These are phyloP conservation scores for Halyomorpha halys DNA, from an alignment of 1,140 invertebrate genomes.

Conservation along the genomic window DNA sequence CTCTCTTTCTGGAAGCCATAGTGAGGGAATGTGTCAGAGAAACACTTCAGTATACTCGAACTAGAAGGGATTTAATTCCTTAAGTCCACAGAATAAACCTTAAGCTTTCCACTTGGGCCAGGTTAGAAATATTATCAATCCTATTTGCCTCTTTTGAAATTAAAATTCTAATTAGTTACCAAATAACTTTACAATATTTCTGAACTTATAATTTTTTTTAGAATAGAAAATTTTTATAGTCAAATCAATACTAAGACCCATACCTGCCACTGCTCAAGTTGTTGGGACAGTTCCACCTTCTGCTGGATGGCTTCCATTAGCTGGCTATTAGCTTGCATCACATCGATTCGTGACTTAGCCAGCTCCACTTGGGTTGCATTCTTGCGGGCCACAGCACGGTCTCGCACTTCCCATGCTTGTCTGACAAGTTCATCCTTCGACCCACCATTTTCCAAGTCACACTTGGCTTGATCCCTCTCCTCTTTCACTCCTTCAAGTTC, in stretches of 20 bases:
- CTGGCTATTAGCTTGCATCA: slow-evolving; percentile 86
- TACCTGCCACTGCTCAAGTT: slow-evolving; percentile 92
- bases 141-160: too few species aligned
- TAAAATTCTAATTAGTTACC: too few species aligned
- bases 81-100: too few species aligned
- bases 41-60: too few species aligned
- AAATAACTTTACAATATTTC: too few species aligned
- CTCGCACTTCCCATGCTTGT: slow-evolving; percentile 46
- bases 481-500: slow-evolving; percentile 68
- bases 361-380: slow-evolving; percentile 79
- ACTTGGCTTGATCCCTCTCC: slow-evolving; percentile 65
- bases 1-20: too few species aligned
- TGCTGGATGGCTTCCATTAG: slow-evolving; percentile 89
- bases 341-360: slow-evolving; percentile 76
- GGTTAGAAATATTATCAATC: too few species aligned
- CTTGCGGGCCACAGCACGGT: slow-evolving; percentile 75
- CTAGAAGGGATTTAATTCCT: too few species aligned
- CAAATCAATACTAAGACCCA: neutral
- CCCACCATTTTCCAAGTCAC: slow-evolving; percentile 51
- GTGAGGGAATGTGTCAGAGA: too few species aligned
- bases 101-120: too few species aligned
- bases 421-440: slow-evolving; percentile 70
- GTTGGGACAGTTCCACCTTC: slow-evolving; percentile 87
- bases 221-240: too few species aligned
- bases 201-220: too few species aligned